Evolutionary conservation across 1,140 invertebrate species (phyloP).

Genomic region (Belonocnema kinseyi): DNA sequence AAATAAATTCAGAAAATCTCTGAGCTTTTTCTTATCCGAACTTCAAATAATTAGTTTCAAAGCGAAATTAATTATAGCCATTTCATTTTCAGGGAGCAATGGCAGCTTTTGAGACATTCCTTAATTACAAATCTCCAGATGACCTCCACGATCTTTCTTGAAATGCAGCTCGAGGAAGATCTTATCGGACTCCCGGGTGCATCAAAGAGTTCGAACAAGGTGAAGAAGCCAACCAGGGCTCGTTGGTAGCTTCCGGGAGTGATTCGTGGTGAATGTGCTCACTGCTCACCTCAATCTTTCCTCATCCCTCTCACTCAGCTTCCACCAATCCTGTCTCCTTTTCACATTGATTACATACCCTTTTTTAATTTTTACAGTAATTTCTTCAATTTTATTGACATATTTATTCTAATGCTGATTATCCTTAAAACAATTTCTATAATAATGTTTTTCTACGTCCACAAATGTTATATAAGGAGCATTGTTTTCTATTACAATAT

Average conservation of each 20-base stretch:
- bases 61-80: background rate
- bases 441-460: no score
- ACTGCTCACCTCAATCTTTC: conserved; percentile 6
- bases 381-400: no score
- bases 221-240: background rate
- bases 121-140: conserved; percentile 21
- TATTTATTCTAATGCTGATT: no score
- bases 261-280: conserved; percentile 8
- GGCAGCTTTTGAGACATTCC: background rate
- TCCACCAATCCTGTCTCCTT: no score
- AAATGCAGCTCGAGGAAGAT: conserved; percentile 15
- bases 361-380: no score
- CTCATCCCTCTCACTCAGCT: background rate
- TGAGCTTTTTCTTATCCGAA: no score
- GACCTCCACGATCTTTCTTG: conserved; percentile 27
- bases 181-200: conserved; percentile 1
- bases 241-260: conserved; percentile 19
- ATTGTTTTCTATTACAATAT: no score
- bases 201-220: conserved; percentile 5
- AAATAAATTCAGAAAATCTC: no score
- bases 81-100: background rate
- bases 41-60: no score
- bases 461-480: no score
- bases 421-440: no score
- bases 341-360: no score